These are phyloP conservation scores for Gortyna flavago DNA, from an alignment of 2,888 invertebrate species.

Conservation along the genomic window DNA sequence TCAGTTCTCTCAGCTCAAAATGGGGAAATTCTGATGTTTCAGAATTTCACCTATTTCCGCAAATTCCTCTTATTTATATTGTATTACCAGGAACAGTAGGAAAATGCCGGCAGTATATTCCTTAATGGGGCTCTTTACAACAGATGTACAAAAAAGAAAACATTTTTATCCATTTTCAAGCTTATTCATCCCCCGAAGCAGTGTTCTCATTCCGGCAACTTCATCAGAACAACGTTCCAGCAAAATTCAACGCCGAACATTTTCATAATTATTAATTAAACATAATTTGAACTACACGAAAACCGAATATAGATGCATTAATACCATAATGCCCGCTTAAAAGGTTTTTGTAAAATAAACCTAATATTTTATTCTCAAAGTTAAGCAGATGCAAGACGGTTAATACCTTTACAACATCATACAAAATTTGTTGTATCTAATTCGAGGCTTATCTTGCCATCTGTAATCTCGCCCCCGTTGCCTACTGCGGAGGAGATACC, in stretches of 20 bases:
- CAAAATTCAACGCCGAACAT: conserved; percentile 38
- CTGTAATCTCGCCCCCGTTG: conserved; percentile 86
- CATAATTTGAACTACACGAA: conserved; percentile 52
- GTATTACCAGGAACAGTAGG: conserved; percentile 1
- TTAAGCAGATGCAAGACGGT: conserved; percentile 78
- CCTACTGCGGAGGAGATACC: conserved; percentile 81
- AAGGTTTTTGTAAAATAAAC: conserved; percentile 80
- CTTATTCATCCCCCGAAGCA: conserved; percentile 49
- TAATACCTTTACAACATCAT: conserved; percentile 88
- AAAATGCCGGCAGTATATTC: conserved; percentile 19
- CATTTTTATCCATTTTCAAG: conserved; percentile 42
- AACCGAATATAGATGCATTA: conserved; percentile 60
- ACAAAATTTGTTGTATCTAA: conserved; percentile 89
- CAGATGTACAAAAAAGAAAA: conserved; percentile 24
- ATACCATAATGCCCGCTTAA: conserved; percentile 70
- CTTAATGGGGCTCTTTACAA: conserved; percentile 31
- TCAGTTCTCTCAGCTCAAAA: neutral
- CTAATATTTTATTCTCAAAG: conserved; percentile 88
- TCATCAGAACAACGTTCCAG: conserved; percentile 29
- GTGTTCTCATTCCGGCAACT: conserved; percentile 42
- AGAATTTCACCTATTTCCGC: neutral
- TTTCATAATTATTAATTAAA: conserved; percentile 53
- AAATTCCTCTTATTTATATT: conserved; percentile 16
- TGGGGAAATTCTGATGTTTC: neutral
- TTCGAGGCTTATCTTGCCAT: conserved; percentile 89